Percentiles rank a stretch among this genome's conserved stretches.
These are phyloP conservation scores for Heterocephalus glaber DNA, from an alignment of 2,113 vertebrate genomes.

Conservation along the genomic window DNA sequence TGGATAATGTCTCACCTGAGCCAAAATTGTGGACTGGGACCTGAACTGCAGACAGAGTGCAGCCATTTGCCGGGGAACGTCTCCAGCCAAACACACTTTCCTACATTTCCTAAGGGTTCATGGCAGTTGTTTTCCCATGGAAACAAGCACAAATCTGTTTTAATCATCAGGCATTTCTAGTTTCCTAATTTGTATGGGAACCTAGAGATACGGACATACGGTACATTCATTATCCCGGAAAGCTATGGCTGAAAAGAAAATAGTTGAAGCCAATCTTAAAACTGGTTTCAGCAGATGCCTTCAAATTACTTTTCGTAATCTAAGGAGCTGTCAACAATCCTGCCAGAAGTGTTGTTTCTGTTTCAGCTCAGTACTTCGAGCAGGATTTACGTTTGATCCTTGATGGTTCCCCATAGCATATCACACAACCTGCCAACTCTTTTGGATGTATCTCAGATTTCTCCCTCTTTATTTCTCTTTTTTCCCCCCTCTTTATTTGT, in stretches of 20 bases:
- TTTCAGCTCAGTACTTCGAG: neutral
- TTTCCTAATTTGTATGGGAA: conserved; percentile 83
- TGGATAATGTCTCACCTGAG: neutral
- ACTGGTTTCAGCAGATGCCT: conserved; percentile 7
- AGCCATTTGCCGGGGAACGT: neutral
- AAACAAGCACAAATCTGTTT: conserved; percentile 78
- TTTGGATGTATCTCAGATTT: neutral
- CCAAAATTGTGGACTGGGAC: too few relatives aligned
- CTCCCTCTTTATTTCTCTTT: too few relatives aligned
- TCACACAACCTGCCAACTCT: neutral
- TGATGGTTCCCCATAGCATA: neutral
- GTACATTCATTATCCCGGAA: conserved; percentile 77
- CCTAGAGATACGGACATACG: conserved; percentile 78
- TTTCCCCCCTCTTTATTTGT: too few relatives aligned
- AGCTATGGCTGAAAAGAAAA: conserved; percentile 68
- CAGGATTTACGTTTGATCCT: neutral
- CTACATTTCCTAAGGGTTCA: conserved; percentile 45
- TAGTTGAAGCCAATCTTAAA: conserved; percentile 34
- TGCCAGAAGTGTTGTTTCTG: conserved; percentile 3
- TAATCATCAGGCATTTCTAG: conserved; percentile 81
- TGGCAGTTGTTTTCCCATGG: conserved; percentile 75
- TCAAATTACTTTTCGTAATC: conserved; percentile 52
- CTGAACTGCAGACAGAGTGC: neutral
- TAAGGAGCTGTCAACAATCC: neutral
- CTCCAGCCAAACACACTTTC: neutral